These are phyloP conservation scores for Aporophyla nigra DNA, from an alignment of 2,888 invertebrate genomes.

Conservation along the genomic window DNA sequence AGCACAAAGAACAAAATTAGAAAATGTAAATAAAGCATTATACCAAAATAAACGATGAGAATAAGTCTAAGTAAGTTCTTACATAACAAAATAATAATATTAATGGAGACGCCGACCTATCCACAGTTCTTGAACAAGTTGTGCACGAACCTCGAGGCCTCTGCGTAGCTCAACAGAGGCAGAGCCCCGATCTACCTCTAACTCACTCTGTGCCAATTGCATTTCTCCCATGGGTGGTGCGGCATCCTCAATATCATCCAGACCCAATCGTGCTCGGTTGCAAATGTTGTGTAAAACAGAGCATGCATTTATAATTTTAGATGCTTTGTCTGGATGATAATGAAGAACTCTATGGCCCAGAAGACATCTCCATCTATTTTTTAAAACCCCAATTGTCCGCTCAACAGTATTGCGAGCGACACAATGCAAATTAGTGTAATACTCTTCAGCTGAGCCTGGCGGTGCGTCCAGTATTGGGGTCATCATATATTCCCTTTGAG, in stretches of 20 bases:
- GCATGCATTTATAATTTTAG: slow-evolving; percentile 14
- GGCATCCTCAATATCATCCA: background rate
- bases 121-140: slow-evolving; percentile 3
- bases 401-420: background rate
- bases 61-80: too few species aligned
- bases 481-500: slow-evolving; percentile 13
- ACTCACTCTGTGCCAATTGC: too few species aligned
- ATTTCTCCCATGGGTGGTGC: too few species aligned
- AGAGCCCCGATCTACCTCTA: background rate
- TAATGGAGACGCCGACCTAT: slow-evolving; percentile 1
- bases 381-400: background rate
- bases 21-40: too few species aligned
- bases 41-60: too few species aligned
- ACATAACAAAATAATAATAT: background rate
- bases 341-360: background rate
- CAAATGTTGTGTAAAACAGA: slow-evolving; percentile 8
- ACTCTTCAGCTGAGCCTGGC: slow-evolving; percentile 1
- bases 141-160: background rate
- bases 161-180: slow-evolving; percentile 1
- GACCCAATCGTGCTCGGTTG: slow-evolving; percentile 4
- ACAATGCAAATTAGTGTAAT: slow-evolving; percentile 1
- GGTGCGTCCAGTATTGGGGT: slow-evolving; percentile 8
- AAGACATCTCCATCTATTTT: slow-evolving; percentile 3
- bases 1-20: too few species aligned
- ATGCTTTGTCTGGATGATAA: slow-evolving; percentile 1